Evolutionary conservation across 2,797 vertebrate species (phyloP).

Genomic region (Darevskia nairensis): DNA sequence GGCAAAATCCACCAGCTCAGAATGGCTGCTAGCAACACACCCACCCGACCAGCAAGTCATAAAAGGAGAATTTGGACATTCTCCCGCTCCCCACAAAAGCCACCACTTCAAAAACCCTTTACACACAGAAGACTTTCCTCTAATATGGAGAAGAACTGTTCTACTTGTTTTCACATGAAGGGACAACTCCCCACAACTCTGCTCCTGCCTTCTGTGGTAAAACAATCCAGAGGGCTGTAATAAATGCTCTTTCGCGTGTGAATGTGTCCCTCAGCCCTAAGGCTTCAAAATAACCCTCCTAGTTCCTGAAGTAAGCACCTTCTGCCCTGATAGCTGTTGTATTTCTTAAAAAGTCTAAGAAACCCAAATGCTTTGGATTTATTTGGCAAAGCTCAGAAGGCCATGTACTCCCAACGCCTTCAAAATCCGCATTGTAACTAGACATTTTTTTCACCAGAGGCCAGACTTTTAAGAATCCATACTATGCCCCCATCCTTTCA

Average conservation of each 20-base stretch:
- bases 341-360: background rate
- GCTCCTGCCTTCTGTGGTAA: background rate
- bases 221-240: too few species aligned
- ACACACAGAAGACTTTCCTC: background rate
- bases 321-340: background rate
- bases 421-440: background rate
- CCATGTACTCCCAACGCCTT: background rate
- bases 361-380: background rate
- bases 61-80: background rate
- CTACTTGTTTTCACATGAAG: background rate
- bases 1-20: background rate
- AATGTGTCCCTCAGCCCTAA: background rate
- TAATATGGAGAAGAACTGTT: background rate
- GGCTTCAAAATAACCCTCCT: background rate
- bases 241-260: background rate
- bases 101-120: background rate
- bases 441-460: too few species aligned
- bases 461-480: background rate
- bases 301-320: background rate
- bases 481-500: background rate
- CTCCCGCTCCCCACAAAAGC: background rate
- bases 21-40: background rate
- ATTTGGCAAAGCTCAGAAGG: too few species aligned
- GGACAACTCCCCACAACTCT: background rate
- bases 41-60: background rate